Percentiles rank a stretch among this genome's conserved stretches.
Evolutionary conservation across 2,888 invertebrate species (phyloP).

Genomic region (Catocala fraxini): DNA sequence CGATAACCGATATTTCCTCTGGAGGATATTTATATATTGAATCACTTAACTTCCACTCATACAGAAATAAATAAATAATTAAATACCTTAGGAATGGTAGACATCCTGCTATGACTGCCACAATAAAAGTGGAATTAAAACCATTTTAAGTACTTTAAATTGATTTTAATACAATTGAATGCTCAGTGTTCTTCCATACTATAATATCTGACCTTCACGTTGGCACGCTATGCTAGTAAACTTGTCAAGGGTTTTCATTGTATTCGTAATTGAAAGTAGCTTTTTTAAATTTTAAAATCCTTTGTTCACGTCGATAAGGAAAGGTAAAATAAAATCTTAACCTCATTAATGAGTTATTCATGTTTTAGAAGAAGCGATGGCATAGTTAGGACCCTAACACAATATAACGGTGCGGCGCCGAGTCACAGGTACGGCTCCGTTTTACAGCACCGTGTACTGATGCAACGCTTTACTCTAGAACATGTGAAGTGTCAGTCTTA

Average conservation of each 20-base stretch:
- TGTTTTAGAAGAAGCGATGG: background rate
- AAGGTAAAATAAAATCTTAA: constrained; percentile 6
- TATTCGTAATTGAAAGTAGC: constrained; percentile 36
- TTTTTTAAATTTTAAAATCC: background rate
- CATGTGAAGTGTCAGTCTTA: too few species aligned
- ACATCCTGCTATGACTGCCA: constrained; percentile 46
- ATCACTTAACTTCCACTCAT: background rate
- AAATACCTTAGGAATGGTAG: constrained; percentile 41
- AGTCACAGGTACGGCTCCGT: too few species aligned
- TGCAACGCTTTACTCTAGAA: too few species aligned
- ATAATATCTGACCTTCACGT: constrained; percentile 29
- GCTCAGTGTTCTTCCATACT: constrained; percentile 24
- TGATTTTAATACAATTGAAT: constrained; percentile 23
- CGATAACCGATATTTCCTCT: too few species aligned
- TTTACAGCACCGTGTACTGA: too few species aligned
- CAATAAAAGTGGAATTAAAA: constrained; percentile 42
- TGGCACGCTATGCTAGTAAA: constrained; percentile 38
- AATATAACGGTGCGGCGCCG: too few species aligned
- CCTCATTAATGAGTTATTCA: constrained; percentile 9
- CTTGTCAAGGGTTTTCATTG: constrained; percentile 46
- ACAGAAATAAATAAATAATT: background rate
- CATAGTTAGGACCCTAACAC: too few species aligned
- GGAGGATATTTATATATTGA: too few species aligned
- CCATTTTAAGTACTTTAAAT: constrained; percentile 32
- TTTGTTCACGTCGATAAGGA: constrained; percentile 1